phyloP scores from a whole-genome alignment of 2,797 vertebrate genomes.

The Streptopelia turtur region DNA sequence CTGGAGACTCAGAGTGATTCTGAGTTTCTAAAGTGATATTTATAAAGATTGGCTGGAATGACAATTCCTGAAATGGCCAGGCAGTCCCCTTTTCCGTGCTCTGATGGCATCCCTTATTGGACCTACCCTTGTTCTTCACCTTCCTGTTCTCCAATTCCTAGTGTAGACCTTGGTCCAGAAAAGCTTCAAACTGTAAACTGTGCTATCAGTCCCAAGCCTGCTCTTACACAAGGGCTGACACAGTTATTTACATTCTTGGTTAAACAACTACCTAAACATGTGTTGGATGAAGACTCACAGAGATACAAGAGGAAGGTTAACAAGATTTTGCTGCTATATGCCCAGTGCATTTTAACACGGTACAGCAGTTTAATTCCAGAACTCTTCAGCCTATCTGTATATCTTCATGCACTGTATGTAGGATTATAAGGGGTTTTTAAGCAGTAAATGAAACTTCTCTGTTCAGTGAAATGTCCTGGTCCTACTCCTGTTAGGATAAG shows the following conservation, averaged over 20 bases:
- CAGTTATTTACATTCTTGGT: neutral
- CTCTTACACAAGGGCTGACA: fast-evolving
- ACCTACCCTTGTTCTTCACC: neutral
- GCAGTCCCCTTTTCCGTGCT: neutral
- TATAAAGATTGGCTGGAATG: neutral
- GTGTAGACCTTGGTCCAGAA: neutral
- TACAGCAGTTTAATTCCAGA: neutral
- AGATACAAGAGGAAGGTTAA: neutral
- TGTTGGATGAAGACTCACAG: neutral
- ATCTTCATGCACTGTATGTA: neutral
- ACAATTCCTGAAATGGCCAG: neutral
- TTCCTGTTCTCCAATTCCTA: neutral
- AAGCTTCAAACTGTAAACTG: neutral
- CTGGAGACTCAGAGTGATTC: neutral
- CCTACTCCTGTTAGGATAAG: neutral
- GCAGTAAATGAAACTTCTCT: neutral
- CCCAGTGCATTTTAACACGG: neutral
- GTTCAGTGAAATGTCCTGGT: neutral
- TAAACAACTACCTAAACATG: neutral
- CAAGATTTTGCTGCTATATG: neutral
- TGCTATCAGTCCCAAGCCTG: neutral
- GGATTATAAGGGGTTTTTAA: neutral
- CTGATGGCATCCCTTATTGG: neutral
- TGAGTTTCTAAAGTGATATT: neutral
- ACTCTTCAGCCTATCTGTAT: neutral